Evolutionary conservation across 2,888 invertebrate species (phyloP).

Genomic region (Andrena flavipes): DNA sequence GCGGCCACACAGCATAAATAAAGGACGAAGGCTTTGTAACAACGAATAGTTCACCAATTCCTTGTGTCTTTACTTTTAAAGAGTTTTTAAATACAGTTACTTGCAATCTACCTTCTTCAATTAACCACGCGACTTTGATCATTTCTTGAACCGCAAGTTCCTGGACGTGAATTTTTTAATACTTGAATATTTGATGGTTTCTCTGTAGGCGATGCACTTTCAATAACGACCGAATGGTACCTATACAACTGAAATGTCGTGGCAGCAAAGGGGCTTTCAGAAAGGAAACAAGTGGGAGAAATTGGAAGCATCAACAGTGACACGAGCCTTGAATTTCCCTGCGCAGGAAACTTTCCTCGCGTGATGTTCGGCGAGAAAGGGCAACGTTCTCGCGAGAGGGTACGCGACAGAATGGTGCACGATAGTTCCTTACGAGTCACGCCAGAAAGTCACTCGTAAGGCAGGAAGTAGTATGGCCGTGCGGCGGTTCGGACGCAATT

Average conservation of each 20-base stretch:
- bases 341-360: conserved; percentile 24
- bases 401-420: conserved; percentile 22
- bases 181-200: too few relatives aligned
- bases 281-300: background rate
- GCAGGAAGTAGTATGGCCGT: conserved; percentile 31
- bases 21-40: background rate
- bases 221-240: too few relatives aligned
- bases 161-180: too few relatives aligned
- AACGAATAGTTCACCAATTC: too few relatives aligned
- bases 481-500: conserved; percentile 23
- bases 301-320: background rate
- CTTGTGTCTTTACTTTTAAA: too few relatives aligned
- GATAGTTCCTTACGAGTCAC: conserved; percentile 51
- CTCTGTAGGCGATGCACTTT: too few relatives aligned
- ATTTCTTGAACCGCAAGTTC: too few relatives aligned
- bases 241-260: too few relatives aligned
- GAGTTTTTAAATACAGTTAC: too few relatives aligned
- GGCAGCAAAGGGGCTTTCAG: background rate
- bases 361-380: conserved; percentile 18
- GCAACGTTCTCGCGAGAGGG: conserved; percentile 25
- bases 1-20: background rate
- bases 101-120: too few relatives aligned
- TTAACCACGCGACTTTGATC: too few relatives aligned
- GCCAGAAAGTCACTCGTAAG: conserved; percentile 53
- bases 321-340: background rate